These are phyloP conservation scores for Coilia nasus DNA, from an alignment of 2,797 vertebrate genomes.

Conservation along the genomic window DNA sequence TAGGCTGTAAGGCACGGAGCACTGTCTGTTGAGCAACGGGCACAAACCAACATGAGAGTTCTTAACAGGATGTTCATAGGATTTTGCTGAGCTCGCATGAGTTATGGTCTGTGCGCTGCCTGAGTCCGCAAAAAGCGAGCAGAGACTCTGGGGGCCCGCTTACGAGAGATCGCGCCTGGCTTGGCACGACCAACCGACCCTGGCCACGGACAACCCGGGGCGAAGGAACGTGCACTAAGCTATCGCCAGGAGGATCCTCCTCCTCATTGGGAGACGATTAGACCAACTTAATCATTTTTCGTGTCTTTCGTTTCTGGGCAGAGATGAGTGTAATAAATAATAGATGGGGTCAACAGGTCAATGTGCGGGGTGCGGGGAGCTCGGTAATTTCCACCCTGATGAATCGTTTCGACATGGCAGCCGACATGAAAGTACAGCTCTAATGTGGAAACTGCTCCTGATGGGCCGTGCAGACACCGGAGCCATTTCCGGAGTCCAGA, in stretches of 20 bases:
- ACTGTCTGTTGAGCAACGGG: not conserved
- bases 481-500: not conserved
- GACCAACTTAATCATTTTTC: conserved; percentile 9
- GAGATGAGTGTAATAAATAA: not conserved
- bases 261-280: not conserved
- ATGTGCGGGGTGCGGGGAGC: not conserved
- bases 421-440: conserved; percentile 16
- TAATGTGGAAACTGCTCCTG: conserved; percentile 23
- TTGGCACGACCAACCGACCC: not conserved
- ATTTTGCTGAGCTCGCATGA: conserved; percentile 15
- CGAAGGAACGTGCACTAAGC: not conserved
- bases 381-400: conserved; percentile 18
- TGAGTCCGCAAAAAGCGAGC: not conserved
- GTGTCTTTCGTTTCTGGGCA: not conserved
- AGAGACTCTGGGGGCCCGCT: not conserved
- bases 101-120: not conserved
- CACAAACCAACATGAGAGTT: not conserved
- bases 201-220: not conserved
- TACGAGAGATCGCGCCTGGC: not conserved
- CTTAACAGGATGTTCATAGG: not conserved
- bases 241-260: not conserved
- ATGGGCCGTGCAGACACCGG: conserved; percentile 12
- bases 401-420: not conserved
- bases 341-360: conserved; percentile 14
- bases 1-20: not conserved